Percentiles rank a stretch among this genome's conserved stretches.
Evolutionary conservation across 2,797 vertebrate species (phyloP).

Genomic region (Periophthalmus magnuspinnatus): DNA sequence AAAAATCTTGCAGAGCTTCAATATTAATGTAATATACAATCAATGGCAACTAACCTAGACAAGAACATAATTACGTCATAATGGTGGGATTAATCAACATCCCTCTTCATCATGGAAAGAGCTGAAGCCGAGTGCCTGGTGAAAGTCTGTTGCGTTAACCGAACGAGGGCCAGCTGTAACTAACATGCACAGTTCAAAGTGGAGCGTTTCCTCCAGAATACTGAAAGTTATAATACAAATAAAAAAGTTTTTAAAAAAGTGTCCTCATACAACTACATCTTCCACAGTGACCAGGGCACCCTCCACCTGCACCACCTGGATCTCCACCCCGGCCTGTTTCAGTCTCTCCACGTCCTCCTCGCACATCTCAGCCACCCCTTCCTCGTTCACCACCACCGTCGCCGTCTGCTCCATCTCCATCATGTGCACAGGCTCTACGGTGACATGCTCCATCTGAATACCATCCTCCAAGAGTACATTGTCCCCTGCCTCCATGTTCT

Average conservation of each 20-base stretch:
- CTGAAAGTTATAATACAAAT: conserved; percentile 7
- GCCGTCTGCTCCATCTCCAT: conserved; percentile 86
- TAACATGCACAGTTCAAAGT: conserved; percentile 40
- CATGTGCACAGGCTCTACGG: conserved; percentile 87
- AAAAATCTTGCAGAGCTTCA: conserved; percentile 1
- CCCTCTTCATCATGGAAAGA: conserved; percentile 5
- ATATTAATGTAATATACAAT: conserved; percentile 29
- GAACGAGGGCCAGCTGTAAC: conserved; percentile 31
- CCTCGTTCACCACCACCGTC: conserved; percentile 82
- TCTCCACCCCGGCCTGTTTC: conserved; percentile 81
- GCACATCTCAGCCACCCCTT: conserved; percentile 72
- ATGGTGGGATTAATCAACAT: conserved; percentile 18
- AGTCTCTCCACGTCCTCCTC: conserved; percentile 76
- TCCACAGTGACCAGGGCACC: conserved; percentile 61
- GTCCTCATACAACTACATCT: conserved; percentile 57
- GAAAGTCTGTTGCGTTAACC: conserved; percentile 11
- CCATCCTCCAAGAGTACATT: conserved; percentile 87
- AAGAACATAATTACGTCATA: conserved; percentile 23
- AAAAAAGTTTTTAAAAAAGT: not conserved
- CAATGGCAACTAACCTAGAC: conserved; percentile 31
- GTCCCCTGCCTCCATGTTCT: conserved; percentile 75
- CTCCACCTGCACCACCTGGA: conserved; percentile 86
- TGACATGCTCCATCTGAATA: conserved; percentile 84
- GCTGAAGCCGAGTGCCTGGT: not conserved
- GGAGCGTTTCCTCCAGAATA: conserved; percentile 11